Base-by-base conservation (phyloP, 2,797 vertebrate species). In the Psittacula echo region DNA sequence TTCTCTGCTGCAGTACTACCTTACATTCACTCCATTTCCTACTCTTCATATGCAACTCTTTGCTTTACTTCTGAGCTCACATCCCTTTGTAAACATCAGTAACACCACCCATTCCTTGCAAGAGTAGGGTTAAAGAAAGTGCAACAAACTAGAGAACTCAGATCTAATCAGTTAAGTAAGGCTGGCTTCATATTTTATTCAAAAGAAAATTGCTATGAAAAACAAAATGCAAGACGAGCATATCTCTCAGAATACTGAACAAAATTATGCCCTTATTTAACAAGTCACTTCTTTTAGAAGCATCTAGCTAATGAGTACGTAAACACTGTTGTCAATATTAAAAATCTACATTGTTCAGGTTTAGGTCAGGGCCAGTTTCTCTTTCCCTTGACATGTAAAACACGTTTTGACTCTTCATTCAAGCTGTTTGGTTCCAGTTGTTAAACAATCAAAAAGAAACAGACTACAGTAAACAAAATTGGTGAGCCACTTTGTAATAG, bases 101-200 rank as follows among this genome's bases (percentile, higher is more conserved):
- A 67, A 61, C 37, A 66, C 6, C 42, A 50, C 10, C 7, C 0
- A 0, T 41, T 79, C 58, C 32, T 75, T 6, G 1, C 1, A 3
- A 67, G 5, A 61, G 32, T 19, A 76, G 60, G 22, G 21, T 61
- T 80, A 60, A 66, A 21, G 42, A 62, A 22, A 53, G 10, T 6
- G 18, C 45, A 68, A 64, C 5, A 68, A 51, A 27, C 18, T 34
- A 23, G 20, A 47, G 50, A 78, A 78, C 37, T 77, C 56, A 44
- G 15, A 73, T 58, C 27, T 87, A 53, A 34, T 29, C 21, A 64
- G 30, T 42, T 54, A 51, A 45, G 30, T 34, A 74, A 78, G 32
- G 32, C 14, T 68, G 41, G 13, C 13, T 74, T 79, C 50, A 71
- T 5, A 13, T 37, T 70, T 51, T 54, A 65, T 44, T 87, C 21